Base-by-base conservation (phyloP, 2,797 vertebrate genomes). In the Geotrypetes seraphini region DNA sequence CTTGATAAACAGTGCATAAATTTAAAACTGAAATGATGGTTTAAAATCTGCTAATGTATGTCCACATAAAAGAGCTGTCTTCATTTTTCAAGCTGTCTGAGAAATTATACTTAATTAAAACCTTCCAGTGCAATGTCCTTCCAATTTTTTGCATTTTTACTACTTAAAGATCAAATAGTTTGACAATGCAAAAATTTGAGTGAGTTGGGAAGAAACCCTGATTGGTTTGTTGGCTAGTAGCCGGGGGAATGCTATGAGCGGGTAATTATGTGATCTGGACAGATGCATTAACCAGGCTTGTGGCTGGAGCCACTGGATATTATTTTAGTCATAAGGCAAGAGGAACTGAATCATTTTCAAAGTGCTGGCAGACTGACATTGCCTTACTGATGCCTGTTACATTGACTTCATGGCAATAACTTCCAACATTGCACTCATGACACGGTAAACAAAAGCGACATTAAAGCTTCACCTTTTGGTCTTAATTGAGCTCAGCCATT, bases 251-350 rank as follows among this genome's bases (percentile, higher is more conserved):
- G 80, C 86, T 88, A 87, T 87, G 85, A 85, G 83, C 84, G 16
- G 76, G 78, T 89, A 88, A 89, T 87, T 86, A 84, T 72, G 75
- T 79, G 75, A 69, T 81, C 76, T 78, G 86, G 87, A 90, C 87
- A 90, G 87, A 89, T 89, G 83, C 69, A 90, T 89, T 89, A 88
- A 84, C 81, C 87, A 89, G 87, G 83, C 85, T 84, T 84, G 71
- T 38, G 50, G 74, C 75, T 86, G 85, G 86, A 90, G 86, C 86
- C 87, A 89, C 82, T 85, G 86, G 79, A 80, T 86, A 87, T 88
- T 87, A 86, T 84, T 87, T 83, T 81, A 86, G 80, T 79, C 81
- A 79, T 73, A 77, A 81, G 83, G 60, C 74, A 73, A 64, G 60
- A 73, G 77, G 73, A 80, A 80, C 77, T 73, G 78, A 78, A 75